These are phyloP conservation scores for Megalops atlanticus DNA, from an alignment of 2,113 vertebrate genomes.

Conservation along the genomic window DNA sequence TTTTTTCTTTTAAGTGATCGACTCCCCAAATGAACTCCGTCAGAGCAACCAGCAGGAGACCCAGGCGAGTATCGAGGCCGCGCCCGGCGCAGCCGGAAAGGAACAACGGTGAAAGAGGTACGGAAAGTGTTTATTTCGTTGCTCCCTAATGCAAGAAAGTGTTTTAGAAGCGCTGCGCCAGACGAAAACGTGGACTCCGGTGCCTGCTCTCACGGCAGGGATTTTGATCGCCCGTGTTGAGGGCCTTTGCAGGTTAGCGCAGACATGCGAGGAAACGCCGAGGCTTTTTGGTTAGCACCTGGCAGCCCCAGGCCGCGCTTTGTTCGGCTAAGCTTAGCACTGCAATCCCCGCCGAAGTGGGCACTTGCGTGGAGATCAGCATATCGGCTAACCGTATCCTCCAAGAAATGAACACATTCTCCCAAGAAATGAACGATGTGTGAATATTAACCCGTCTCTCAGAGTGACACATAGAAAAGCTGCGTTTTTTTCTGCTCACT, in stretches of 20 bases:
- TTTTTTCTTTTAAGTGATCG: constrained; percentile 67
- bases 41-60: constrained; percentile 97
- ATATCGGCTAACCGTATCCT: too few relatives aligned
- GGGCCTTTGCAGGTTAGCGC: too few relatives aligned
- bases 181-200: neutral
- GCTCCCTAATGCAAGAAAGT: neutral
- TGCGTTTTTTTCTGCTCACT: neutral
- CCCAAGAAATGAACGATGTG: neutral
- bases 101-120: constrained; percentile 93
- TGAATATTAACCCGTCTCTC: too few relatives aligned
- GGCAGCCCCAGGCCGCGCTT: constrained; percentile 85
- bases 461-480: neutral
- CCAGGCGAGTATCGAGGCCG: constrained; percentile 98
- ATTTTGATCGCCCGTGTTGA: neutral
- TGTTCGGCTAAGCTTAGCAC: constrained; percentile 78
- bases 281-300: constrained; percentile 59
- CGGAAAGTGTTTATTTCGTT: constrained; percentile 41
- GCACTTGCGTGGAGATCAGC: neutral
- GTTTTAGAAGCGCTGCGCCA: neutral
- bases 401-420: neutral
- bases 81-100: constrained; percentile 96
- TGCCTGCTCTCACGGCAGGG: neutral
- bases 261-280: constrained; percentile 63
- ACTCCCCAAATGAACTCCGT: constrained; percentile 98
- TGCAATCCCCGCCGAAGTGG: constrained; percentile 22